Base-by-base conservation (phyloP, 35 echinoderm and acorn worm genomes). In the Diadema setosum region DNA sequence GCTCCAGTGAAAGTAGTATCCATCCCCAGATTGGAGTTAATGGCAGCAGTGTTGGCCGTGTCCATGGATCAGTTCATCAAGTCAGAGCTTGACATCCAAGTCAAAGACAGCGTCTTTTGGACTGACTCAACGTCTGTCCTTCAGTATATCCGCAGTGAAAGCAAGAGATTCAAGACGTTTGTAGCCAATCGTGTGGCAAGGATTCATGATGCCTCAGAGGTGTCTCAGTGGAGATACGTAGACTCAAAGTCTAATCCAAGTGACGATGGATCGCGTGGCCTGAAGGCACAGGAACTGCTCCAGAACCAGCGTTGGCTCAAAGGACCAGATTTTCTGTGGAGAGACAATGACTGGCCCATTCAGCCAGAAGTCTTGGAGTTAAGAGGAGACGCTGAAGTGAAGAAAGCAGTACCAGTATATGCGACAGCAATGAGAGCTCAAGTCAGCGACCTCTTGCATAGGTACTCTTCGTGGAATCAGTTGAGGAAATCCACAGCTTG, bases 71-170 rank as follows among this genome's bases (percentile, higher is more conserved):
- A 55, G 34, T 17, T 82, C 23, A 17, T 93, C 55, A 17, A 67
- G 35, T 34, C 55, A 43, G 73, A 87, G 75, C 29, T 92, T 32
- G 30, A 14, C 32, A 26, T 63, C 34, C 49, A 29, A 3, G 4
- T 85, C 6, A 14, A 67, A 25, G n/a, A 70, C 7, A 41, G 32
- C 20, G 8, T 31, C 49, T 89, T 69, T 48, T 94, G 92, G 92
- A 94, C 87, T 44, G 92, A 94, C 55, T 81, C 80, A 52, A 94
- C 82, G 31, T 23, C 82, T 45, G 87, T 94, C 1, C 90, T 94
- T 18, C 80, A 44, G 48, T 94, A 90, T 56, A 86, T 90, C 5
- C 3, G 81, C 25, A 86, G 90, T 80, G 82, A 33, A 20, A 39
- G 43, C 5, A 60, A 24, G 23, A 82, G 91, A 40, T 93, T 58